These are phyloP conservation scores for Pogonophryne albipinna DNA, from an alignment of 2,797 vertebrate species.

Conservation along the genomic window DNA sequence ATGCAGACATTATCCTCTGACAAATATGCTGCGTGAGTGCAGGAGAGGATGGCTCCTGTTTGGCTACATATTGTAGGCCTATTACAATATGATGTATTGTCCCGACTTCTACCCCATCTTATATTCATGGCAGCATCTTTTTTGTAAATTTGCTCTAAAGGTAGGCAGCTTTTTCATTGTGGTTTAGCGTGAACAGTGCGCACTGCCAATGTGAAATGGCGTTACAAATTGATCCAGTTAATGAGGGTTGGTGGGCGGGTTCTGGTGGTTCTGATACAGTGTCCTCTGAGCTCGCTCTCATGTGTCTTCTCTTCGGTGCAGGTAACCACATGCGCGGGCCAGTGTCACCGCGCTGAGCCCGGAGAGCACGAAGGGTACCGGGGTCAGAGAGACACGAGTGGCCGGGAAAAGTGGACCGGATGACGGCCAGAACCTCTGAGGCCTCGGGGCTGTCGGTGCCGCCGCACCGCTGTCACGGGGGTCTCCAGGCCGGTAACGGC, in stretches of 20 bases:
- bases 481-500: constrained; percentile 77
- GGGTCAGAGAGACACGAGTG: constrained; percentile 57
- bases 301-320: constrained; percentile 64
- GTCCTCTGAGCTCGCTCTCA: constrained; percentile 35
- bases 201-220: neutral
- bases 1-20: neutral
- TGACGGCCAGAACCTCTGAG: constrained; percentile 89
- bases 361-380: constrained; percentile 64
- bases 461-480: constrained; percentile 88
- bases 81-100: constrained; percentile 53
- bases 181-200: constrained; percentile 12
- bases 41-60: constrained; percentile 14
- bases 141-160: too few relatives aligned
- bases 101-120: neutral
- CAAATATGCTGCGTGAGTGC: constrained; percentile 23
- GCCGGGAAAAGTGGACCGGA: constrained; percentile 78
- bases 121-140: neutral
- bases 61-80: constrained; percentile 51
- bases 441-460: constrained; percentile 88
- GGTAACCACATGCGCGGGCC: constrained; percentile 80
- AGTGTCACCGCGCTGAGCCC: constrained; percentile 73
- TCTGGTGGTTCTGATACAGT: constrained; percentile 6
- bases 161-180: neutral
- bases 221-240: constrained; percentile 17
- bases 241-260: constrained; percentile 48